Evolutionary conservation across 1,140 invertebrate species (phyloP).

Genomic region (Batillaria attramentaria): DNA sequence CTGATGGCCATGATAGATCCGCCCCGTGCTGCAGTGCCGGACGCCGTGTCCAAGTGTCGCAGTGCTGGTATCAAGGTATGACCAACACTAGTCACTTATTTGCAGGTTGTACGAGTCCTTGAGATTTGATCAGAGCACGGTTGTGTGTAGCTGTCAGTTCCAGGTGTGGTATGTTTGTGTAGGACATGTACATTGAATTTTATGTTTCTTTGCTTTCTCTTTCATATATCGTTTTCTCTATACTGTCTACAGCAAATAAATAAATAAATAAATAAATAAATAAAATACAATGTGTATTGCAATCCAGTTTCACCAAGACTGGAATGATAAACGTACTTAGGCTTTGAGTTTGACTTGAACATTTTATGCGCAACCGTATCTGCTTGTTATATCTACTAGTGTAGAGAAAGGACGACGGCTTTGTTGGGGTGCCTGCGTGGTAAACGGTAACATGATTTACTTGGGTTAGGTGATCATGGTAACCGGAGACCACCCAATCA

Average conservation of each 20-base stretch:
- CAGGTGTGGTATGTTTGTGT: no score
- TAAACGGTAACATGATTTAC: no score
- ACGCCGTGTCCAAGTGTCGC: conserved; percentile 98
- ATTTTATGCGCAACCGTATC: neutral
- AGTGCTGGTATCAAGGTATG: conserved; percentile 94
- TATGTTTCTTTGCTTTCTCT: no score
- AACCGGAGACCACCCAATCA: conserved; percentile 96
- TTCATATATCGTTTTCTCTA: no score
- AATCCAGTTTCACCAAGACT: neutral
- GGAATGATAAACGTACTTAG: neutral
- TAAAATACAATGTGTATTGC: neutral
- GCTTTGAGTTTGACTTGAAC: neutral
- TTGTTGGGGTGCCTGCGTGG: neutral
- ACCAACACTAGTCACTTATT: no score
- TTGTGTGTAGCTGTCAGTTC: no score
- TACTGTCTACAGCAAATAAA: no score
- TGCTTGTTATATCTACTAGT: neutral
- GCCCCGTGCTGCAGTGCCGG: conserved; percentile 77
- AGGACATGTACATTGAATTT: no score
- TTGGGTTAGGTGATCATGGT: conserved; percentile 82
- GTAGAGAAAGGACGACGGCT: neutral
- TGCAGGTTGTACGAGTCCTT: no score
- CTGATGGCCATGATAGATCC: conserved; percentile 99
- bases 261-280: no score
- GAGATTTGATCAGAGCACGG: no score